Evolutionary conservation across 2,113 vertebrate species (phyloP).

Genomic region (Strigops habroptila): DNA sequence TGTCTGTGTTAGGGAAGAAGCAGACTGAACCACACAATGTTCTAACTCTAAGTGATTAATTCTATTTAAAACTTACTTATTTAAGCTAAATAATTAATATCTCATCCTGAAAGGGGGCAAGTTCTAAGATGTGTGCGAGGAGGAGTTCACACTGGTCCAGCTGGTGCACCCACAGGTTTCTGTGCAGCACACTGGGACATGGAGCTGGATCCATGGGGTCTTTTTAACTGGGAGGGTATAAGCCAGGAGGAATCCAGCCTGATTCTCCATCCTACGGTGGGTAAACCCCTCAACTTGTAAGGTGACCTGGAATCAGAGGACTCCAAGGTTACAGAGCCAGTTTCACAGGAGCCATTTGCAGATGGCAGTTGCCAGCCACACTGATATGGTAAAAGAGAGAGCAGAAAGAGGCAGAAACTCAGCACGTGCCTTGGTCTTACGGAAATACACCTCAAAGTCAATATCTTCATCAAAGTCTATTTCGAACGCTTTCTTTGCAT

Average conservation of each 20-base stretch:
- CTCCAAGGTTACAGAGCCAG: not conserved
- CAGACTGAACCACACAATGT: not conserved
- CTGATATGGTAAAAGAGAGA: fast-evolving
- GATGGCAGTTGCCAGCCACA: not conserved
- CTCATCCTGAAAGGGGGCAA: not conserved
- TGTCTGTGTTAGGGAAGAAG: not conserved
- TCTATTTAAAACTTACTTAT: not conserved
- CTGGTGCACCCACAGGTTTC: not conserved
- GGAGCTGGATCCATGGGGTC: not conserved
- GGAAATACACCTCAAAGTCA: slow-evolving; percentile 82
- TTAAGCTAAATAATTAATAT: not conserved
- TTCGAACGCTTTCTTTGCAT: slow-evolving; percentile 79
- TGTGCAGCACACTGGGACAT: not conserved
- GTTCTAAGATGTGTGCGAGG: not conserved
- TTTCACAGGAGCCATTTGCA: not conserved
- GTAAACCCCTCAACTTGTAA: not conserved
- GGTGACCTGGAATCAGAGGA: not conserved
- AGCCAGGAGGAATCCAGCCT: not conserved
- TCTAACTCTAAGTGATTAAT: not conserved
- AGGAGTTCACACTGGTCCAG: not conserved
- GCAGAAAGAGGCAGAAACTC: not conserved
- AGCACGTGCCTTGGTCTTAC: slow-evolving; percentile 79
- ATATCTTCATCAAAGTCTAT: slow-evolving; percentile 84
- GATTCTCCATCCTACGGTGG: not conserved
- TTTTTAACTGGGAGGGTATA: not conserved